Evolutionary conservation across 2,113 vertebrate species (phyloP).

Genomic region (Podarcis cretensis): DNA sequence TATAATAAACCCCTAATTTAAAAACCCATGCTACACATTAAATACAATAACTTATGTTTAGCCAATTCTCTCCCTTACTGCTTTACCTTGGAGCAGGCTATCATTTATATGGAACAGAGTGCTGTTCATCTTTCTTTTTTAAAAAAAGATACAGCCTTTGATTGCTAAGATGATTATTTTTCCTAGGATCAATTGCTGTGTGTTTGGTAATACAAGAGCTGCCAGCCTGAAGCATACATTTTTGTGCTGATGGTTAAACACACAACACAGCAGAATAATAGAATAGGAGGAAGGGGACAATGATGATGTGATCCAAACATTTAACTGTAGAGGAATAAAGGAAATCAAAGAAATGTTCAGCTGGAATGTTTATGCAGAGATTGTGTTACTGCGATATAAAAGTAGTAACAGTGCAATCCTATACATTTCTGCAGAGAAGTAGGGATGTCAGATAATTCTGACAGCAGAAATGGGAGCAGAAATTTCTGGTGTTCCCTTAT

Average conservation of each 20-base stretch:
- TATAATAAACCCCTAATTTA: conserved; percentile 29
- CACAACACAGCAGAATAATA: background rate
- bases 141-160: background rate
- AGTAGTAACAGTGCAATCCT: too few species aligned
- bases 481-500: too few species aligned
- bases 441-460: too few species aligned
- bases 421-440: too few species aligned
- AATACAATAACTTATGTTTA: background rate
- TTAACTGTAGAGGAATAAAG: rapidly evolving
- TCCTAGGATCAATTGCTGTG: background rate
- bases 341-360: background rate
- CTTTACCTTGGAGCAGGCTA: conserved; percentile 14
- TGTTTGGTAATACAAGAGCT: background rate
- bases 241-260: conserved; percentile 5
- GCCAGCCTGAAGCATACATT: background rate
- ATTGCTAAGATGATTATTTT: conserved; percentile 30
- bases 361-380: background rate
- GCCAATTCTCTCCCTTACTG: background rate
- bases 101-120: background rate
- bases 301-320: background rate
- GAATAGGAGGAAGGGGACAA: conserved; percentile 12
- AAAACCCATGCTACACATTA: background rate
- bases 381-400: background rate
- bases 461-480: too few species aligned
- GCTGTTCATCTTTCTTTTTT: background rate